Percentiles rank a stretch among this genome's conserved stretches.
Evolutionary conservation across 2,113 vertebrate genomes (phyloP).

Genomic region (Cynopterus brachyotis): DNA sequence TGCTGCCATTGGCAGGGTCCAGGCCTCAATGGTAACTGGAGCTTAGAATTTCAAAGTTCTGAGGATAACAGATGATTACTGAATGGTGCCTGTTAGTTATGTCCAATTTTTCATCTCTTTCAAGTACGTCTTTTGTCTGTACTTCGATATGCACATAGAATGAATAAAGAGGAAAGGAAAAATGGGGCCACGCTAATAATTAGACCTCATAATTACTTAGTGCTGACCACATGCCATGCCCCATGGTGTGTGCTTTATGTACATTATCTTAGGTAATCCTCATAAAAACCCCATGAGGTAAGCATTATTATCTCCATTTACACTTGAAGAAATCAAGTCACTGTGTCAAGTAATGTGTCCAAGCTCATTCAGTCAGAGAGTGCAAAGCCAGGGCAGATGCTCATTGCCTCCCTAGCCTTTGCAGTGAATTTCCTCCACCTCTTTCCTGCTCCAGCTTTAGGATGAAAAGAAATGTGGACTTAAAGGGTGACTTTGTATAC

Average conservation of each 20-base stretch:
- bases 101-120: conserved; percentile 1
- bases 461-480: neutral
- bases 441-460: neutral
- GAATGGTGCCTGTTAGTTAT: neutral
- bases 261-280: neutral
- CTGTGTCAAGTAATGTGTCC: neutral
- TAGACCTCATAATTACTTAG: conserved; percentile 41
- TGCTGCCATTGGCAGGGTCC: neutral
- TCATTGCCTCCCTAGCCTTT: neutral
- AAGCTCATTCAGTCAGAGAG: neutral
- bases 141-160: neutral
- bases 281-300: neutral
- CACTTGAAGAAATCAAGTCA: conserved; percentile 42
- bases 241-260: neutral
- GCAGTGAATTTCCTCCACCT: neutral
- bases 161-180: neutral
- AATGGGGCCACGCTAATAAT: neutral
- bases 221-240: neutral
- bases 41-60: conserved; percentile 1
- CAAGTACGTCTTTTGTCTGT: neutral
- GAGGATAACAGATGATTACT: neutral
- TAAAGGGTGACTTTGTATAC: neutral
- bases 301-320: conserved; percentile 19
- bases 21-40: neutral
- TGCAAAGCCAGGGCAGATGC: neutral